Conservation (phyloP, 30 jellyfish, hydroid and myxozoan genomes). For the Aurelia aurita region DNA sequence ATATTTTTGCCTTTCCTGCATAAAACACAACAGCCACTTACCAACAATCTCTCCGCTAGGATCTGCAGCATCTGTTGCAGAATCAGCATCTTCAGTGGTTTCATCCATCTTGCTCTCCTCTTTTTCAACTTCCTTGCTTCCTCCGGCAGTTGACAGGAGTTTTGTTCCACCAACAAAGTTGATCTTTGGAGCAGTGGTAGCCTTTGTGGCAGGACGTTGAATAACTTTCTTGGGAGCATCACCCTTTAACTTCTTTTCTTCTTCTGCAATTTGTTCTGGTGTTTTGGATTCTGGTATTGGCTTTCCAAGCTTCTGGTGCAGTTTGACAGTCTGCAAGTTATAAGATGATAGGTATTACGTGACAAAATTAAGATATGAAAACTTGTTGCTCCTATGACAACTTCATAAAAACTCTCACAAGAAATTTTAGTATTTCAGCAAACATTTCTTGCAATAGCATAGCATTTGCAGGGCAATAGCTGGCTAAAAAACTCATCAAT, state of each 20-base stretch:
- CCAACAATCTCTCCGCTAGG: constrained; percentile 79
- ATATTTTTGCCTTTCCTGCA: not conserved
- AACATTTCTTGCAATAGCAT: too few relatives aligned
- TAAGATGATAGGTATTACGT: not conserved
- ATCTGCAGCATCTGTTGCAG: constrained; percentile 37
- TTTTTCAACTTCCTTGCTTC: constrained; percentile 53
- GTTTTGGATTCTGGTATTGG: constrained; percentile 91
- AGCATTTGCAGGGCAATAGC: too few relatives aligned
- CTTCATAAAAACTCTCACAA: too few relatives aligned
- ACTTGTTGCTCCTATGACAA: too few relatives aligned
- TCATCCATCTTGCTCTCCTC: constrained; percentile 33
- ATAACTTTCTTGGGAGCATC: constrained; percentile 67
- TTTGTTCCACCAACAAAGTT: constrained; percentile 96
- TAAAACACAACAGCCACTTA: constrained; percentile 21
- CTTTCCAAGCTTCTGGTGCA: constrained; percentile 96
- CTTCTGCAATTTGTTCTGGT: constrained; percentile 68
- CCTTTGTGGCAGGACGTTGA: constrained; percentile 64
- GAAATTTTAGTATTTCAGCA: too few relatives aligned
- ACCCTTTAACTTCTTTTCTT: constrained; percentile 43
- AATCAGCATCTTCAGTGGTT: constrained; percentile 24
- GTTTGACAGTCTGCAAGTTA: constrained; percentile 71
- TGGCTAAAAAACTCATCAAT: too few relatives aligned
- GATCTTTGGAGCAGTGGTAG: constrained; percentile 73
- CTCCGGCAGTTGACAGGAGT: constrained; percentile 65
- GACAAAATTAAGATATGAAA: too few relatives aligned